Evolutionary conservation across 2,113 vertebrate genomes (phyloP), one percentile per base, ranked within the genome.

Genomic region (Apeltes quadracus): DNA sequence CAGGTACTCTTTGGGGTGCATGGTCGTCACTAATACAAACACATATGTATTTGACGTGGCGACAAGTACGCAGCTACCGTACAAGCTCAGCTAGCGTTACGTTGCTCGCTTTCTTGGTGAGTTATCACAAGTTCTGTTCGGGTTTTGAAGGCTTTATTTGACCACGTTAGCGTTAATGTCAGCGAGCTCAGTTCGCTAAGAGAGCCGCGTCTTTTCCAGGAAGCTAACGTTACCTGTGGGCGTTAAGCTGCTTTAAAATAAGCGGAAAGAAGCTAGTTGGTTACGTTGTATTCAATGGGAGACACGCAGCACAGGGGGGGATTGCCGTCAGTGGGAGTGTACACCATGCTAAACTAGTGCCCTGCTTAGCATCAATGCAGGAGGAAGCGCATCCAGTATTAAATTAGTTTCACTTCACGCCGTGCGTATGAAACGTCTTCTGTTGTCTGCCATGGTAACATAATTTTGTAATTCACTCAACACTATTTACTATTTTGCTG

Each of bases 151-250:
- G 46, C 34, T 72, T 46, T 1, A 51, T 56, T 50, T 41, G 14
- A 15, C 5, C 12, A 44, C 1, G 27, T 29, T 62, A 61, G 66
- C 56, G 58, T 36, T 13, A 32, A n/a, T 25, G 54, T 20, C 23
- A 50, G 27, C 29, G 5, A 46, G 57, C 56, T 62, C 5, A 20
- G 39, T 72, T 55, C 55, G 75, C 72, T 32, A 4, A 36, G 13
- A 55, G 1, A 56, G 51, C n/a, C 29, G 11, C 22, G 2, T 53
- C 20, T 43, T 34, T 36, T 14, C 11, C 1, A 11, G 16, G 12
- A 9, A 16, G 2, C 2, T 27, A 5, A 39, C 43, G 36, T 38
- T 11, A 34, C 32, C 6, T 7, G 32, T 34, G 32, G 12, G 13
- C n/a, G 6, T 61, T 53, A 6, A 11, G n/a, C 32, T 38, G 22